Base-by-base conservation (phyloP, 1,140 invertebrate species). In the Cataglyphis hispanica region DNA sequence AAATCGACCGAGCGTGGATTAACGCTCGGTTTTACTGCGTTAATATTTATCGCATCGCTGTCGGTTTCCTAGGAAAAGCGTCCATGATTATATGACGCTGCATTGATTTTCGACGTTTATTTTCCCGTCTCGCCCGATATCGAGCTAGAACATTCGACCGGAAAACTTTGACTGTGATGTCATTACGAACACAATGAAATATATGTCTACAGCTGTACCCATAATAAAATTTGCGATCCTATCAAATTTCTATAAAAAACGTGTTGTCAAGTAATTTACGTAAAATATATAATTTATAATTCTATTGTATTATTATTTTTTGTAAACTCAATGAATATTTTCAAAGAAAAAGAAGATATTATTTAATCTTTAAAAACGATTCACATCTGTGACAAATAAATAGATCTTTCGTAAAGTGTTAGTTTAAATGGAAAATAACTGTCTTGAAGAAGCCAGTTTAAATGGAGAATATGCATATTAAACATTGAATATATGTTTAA, bases 1-100 rank as follows among this genome's bases (percentile, higher is more conserved):
- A 83, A 72, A 83, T 83, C 78, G 78, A 37, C 19, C 78, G 53
- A 56, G 53, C 78, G 78, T 83, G 53, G 37, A 83, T 83, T 83
- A 83, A 83, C 78, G 78, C 78, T 56, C 66, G 53, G 37, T 72
- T 83, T 83, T 83, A 83, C 67, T 40, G 67, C 78, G 53, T 40
- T 83, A 67, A 83, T 83, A 83, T 83, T 83, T 83, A 83, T 83
- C 53, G 78, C 53, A 67, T 60, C 27, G 58, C 78, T 69, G 76
- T 83, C 50, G 53, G 67, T 37, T 83, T 83, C 67, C 78, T 83
- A 83, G 66, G 53, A 83, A 83, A 83, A 43, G 34, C 78, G 67
- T 19, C 40, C 53, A 37, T 37, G n/a, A 64, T 83, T 83, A 61
- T 83, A 81, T 34, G 19, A 27, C 53, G 53, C 25, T 72, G 34